Percentiles rank a stretch among this genome's conserved stretches.
Conservation (phyloP, 2,113 vertebrate species). For the Cettia cetti region DNA sequence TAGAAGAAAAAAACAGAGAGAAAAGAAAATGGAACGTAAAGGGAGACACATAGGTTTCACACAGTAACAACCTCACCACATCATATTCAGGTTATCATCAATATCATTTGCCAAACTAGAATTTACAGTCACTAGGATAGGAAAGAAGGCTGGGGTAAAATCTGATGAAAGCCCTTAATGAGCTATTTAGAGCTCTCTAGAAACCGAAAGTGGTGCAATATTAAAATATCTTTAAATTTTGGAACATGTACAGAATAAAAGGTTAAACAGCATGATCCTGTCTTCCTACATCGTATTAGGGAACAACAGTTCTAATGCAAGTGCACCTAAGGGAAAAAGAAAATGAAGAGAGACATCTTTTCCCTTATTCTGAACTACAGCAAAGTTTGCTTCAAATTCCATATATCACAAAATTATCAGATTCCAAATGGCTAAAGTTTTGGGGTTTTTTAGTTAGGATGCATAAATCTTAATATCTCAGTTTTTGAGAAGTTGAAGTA, state of each 20-base stretch:
- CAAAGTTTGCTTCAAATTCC: not conserved
- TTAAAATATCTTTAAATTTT: not conserved
- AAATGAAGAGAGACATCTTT: not conserved
- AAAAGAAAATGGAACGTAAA: not conserved
- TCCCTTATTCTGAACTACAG: not conserved
- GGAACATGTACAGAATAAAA: not conserved
- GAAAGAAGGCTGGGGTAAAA: not conserved
- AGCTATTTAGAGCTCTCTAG: not conserved
- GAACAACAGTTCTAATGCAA: not conserved
- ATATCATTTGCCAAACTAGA: not conserved
- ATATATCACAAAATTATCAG: not conserved
- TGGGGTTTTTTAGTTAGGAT: not conserved
- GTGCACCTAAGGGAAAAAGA: not conserved
- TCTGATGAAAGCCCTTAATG: not conserved
- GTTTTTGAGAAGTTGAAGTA: not conserved
- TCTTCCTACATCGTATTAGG: not conserved
- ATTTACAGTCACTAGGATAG: not conserved
- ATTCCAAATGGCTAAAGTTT: not conserved
- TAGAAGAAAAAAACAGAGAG: not conserved
- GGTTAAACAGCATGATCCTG: not conserved
- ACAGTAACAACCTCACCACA: not conserved
- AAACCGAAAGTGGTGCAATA: not conserved
- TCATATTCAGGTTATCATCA: not conserved
- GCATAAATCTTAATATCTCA: not conserved
- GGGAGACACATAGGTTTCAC: not conserved